Evolutionary conservation across 2,797 vertebrate species (phyloP).

Genomic region (Leuciscus waleckii): DNA sequence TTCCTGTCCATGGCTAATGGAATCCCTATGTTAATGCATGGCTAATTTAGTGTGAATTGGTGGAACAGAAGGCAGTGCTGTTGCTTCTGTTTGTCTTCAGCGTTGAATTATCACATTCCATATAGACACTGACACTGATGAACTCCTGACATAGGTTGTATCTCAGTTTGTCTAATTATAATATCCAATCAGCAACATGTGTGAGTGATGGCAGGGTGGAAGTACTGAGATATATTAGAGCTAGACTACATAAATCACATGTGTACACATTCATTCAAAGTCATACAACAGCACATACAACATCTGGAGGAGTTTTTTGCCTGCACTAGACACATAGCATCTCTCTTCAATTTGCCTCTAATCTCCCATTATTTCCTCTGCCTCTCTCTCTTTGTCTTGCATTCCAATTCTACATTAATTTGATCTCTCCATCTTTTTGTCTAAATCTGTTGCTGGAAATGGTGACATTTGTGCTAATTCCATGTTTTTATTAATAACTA

Average conservation of each 20-base stretch:
- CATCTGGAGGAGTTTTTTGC: conserved; percentile 43
- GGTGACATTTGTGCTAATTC: not conserved
- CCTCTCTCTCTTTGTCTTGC: not conserved
- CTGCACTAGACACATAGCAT: conserved; percentile 19
- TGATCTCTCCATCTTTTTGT: not conserved
- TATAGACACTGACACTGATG: conserved; percentile 40
- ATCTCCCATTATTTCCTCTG: not conserved
- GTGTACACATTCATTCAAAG: conserved; percentile 7
- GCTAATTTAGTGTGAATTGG: conserved; percentile 26
- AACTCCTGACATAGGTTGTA: conserved; percentile 35
- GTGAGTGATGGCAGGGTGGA: conserved; percentile 44
- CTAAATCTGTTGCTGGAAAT: not conserved
- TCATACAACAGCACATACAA: conserved; percentile 28
- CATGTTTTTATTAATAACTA: not conserved
- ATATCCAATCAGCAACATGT: conserved; percentile 38
- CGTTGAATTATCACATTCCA: conserved; percentile 24
- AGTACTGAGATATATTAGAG: conserved; percentile 2
- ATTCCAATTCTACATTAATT: not conserved
- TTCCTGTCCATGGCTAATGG: conserved; percentile 16
- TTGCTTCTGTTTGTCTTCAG: conserved; percentile 3
- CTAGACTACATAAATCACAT: conserved; percentile 42
- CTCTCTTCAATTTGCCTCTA: conserved; percentile 9
- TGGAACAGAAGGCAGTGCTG: conserved; percentile 32
- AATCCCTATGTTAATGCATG: conserved; percentile 26
- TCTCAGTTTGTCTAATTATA: conserved; percentile 48